Evolutionary conservation across 2,113 vertebrate species (phyloP).

Genomic region (Arothron firmamentum): DNA sequence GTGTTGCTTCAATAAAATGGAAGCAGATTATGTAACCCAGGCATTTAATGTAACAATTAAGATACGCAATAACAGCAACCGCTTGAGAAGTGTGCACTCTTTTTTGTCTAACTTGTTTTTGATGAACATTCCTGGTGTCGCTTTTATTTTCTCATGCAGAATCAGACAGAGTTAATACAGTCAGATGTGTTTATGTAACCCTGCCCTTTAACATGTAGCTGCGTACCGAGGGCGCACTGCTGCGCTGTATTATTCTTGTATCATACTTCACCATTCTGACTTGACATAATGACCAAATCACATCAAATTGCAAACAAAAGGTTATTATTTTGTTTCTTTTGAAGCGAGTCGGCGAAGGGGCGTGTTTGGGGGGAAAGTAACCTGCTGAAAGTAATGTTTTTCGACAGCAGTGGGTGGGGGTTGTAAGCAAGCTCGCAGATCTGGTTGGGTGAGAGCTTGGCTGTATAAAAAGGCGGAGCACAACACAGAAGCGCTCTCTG

Average conservation of each 20-base stretch:
- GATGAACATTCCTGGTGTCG: slow-evolving; percentile 1
- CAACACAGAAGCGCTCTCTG: slow-evolving; percentile 30
- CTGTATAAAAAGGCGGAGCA: slow-evolving; percentile 68
- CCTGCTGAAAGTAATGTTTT: slow-evolving; percentile 60
- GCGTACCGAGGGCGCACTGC: neutral
- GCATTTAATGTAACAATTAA: neutral
- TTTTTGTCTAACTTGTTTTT: slow-evolving; percentile 2
- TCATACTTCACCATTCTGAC: neutral
- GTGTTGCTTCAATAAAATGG: neutral
- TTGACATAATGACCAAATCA: slow-evolving; percentile 28
- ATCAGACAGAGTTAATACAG: neutral
- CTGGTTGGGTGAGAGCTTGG: slow-evolving; percentile 61
- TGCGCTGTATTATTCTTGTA: neutral
- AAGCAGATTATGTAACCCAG: neutral
- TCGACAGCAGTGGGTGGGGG: slow-evolving; percentile 65
- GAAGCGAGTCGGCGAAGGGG: slow-evolving; percentile 13
- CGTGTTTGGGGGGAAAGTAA: slow-evolving; percentile 22
- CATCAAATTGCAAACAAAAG: slow-evolving; percentile 12
- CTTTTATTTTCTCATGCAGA: slow-evolving; percentile 8
- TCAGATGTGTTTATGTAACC: slow-evolving; percentile 32
- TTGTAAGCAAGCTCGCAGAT: slow-evolving; percentile 29
- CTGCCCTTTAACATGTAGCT: slow-evolving; percentile 6
- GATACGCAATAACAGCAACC: neutral
- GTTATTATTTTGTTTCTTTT: slow-evolving; percentile 22
- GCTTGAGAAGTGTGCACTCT: neutral